A percentile compares a stretch with the other conserved stretches of the same genome.
Conservation (phyloP, 2,888 invertebrate genomes). For the Stratiomys singularior region DNA sequence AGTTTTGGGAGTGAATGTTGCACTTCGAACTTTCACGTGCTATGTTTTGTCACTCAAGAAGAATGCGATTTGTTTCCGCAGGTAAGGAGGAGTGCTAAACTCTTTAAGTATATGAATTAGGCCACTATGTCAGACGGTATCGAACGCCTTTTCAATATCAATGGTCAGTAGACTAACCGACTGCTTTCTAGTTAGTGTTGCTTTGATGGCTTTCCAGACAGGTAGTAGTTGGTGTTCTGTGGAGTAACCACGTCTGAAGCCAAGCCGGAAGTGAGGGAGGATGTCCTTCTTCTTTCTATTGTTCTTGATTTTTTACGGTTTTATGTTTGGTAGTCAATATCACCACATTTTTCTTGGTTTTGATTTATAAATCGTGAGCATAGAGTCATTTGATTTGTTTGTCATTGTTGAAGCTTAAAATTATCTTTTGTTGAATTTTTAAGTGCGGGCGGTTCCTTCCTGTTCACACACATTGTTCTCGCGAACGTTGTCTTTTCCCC, state of each 20-base stretch:
- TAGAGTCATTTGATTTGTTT: constrained; percentile 49
- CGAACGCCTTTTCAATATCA: no score
- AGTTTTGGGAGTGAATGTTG: no score
- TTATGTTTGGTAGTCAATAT: constrained; percentile 55
- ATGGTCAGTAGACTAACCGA: no score
- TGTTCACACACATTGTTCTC: constrained; percentile 53
- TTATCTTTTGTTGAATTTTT: constrained; percentile 53
- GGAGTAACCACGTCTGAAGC: constrained; percentile 54
- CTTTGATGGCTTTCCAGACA: no score
- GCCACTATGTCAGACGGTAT: no score
- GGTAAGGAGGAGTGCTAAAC: no score
- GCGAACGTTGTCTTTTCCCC: constrained; percentile 52
- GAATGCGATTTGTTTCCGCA: no score
- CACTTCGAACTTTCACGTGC: no score
- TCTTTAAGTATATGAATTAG: no score
- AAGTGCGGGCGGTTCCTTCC: constrained; percentile 52
- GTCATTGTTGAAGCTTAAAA: constrained; percentile 51
- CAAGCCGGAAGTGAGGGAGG: constrained; percentile 54
- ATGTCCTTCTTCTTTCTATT: constrained; percentile 54
- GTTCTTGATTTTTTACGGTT: constrained; percentile 55
- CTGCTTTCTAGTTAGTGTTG: no score
- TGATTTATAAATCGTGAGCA: constrained; percentile 55
- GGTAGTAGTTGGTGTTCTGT: constrained; percentile 56
- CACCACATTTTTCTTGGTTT: constrained; percentile 55
- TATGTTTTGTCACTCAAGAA: no score